Conservation (phyloP, 2,797 vertebrate species). For the Otolemur crassicaudatus region DNA sequence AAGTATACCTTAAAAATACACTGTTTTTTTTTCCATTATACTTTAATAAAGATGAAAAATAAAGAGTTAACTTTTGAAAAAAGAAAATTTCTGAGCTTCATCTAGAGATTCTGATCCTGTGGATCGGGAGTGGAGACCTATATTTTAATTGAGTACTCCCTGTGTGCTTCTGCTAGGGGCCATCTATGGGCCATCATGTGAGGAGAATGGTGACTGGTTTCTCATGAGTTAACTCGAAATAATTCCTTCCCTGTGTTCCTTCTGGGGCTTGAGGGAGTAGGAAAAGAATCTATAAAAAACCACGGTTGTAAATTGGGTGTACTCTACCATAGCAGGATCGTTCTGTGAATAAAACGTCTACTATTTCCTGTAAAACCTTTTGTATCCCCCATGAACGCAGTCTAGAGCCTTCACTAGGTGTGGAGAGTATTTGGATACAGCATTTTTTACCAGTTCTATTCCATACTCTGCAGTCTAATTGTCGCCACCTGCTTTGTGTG, state of each 20-base stretch:
- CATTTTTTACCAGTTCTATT: background rate
- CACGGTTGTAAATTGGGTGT: background rate
- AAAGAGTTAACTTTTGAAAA: background rate
- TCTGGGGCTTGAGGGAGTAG: too few species aligned
- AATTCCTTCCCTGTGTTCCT: background rate
- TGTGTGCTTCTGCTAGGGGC: background rate
- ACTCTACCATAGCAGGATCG: accelerated
- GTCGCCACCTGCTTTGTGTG: background rate
- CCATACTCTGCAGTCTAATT: background rate
- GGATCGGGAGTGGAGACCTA: background rate
- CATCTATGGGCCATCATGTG: background rate
- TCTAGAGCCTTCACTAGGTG: background rate
- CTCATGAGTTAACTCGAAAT: background rate
- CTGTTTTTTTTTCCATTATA: background rate
- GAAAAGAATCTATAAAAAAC: background rate
- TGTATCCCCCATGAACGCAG: background rate
- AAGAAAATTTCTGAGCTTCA: background rate
- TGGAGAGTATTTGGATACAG: background rate
- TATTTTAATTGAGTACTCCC: background rate
- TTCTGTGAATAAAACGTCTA: background rate
- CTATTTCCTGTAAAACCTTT: background rate
- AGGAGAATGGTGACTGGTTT: background rate
- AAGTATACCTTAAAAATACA: background rate
- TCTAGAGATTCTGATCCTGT: background rate
- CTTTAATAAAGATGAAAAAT: background rate